Evolutionary conservation across 1,140 invertebrate species (phyloP), one percentile per base, ranked within the genome.

Genomic region (Philaenus spumarius): DNA sequence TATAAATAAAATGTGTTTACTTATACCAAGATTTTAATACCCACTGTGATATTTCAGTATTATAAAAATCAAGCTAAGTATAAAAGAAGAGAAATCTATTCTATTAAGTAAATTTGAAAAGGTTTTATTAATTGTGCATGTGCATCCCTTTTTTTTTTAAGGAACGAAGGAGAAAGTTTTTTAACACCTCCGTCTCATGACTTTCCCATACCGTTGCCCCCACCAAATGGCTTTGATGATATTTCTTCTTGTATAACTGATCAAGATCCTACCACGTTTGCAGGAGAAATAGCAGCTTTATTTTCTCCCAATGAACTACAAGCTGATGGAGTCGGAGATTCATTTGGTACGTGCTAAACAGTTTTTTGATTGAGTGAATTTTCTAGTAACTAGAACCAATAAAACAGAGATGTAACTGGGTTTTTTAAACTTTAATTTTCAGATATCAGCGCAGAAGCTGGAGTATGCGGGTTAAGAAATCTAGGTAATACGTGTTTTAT

Each of bases 401-500:
- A 5, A 20, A 20, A 17, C 1, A 15, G 14, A 20, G 14, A 20
- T 48, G n/a, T 2, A 2, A 1, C 26, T 23, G 47, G 9, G 26
- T 50, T 50, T 4, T 7, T 15, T 39, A 11, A n/a, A 45, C 20
- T 45, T 9, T 15, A 19, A 17, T 45, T 45, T 43, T 9, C 48
- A 65, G 65, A 62, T 57, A 34, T 47, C 9, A 50, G 24, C 24
- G 42, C 60, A 19, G 66, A 67, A 50, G 72, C 78, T n/a, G 83
- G 83, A 35, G 78, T 80, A 43, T 85, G 82, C 67, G 84, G 83
- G 37, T 72, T 86, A 57, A 73, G 77, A 20, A 86, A 86, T 64
- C 73, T 86, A 22, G 84, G 84, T 43, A 85, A 85, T 66, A 86
- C 83, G 2, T 87, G 84, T 66, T 87, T 86, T 67, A 86, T 87